Conservation (phyloP, 2,113 vertebrate species). For the Delphinus delphis region DNA sequence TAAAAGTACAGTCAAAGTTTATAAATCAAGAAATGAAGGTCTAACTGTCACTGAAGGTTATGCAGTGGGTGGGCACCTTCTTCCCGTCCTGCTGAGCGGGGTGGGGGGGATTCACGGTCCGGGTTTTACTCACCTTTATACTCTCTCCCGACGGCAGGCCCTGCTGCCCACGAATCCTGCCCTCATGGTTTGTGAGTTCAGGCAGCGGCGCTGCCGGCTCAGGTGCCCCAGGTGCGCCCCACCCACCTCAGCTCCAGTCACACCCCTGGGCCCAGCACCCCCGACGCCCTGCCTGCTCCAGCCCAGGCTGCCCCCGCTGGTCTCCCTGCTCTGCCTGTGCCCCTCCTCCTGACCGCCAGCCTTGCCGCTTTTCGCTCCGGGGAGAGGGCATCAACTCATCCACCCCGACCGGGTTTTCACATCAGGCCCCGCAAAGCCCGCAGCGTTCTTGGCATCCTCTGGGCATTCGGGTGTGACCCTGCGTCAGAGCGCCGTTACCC, state of each 20-base stretch:
- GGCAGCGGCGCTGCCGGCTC: no score
- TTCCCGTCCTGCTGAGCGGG: not conserved
- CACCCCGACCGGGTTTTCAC: accelerated
- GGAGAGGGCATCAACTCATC: accelerated
- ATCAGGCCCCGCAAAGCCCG: not conserved
- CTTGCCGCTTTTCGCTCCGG: not conserved
- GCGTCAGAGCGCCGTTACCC: not conserved
- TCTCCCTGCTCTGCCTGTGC: no score
- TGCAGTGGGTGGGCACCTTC: not conserved
- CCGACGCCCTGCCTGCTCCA: accelerated
- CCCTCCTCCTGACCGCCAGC: accelerated
- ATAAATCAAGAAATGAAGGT: not conserved
- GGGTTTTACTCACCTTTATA: not conserved
- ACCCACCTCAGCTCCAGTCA: no score
- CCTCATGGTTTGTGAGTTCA: not conserved
- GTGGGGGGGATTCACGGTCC: not conserved
- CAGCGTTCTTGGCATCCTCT: not conserved
- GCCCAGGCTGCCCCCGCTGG: no score
- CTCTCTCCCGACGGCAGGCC: accelerated
- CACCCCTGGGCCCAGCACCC: not conserved
- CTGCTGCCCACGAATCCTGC: no score
- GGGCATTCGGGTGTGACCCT: not conserved
- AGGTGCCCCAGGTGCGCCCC: not conserved
- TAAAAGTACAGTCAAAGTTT: not conserved
- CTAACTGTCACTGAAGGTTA: no score